Conservation (phyloP, 2,888 invertebrate genomes). For the Agrochola litura region DNA sequence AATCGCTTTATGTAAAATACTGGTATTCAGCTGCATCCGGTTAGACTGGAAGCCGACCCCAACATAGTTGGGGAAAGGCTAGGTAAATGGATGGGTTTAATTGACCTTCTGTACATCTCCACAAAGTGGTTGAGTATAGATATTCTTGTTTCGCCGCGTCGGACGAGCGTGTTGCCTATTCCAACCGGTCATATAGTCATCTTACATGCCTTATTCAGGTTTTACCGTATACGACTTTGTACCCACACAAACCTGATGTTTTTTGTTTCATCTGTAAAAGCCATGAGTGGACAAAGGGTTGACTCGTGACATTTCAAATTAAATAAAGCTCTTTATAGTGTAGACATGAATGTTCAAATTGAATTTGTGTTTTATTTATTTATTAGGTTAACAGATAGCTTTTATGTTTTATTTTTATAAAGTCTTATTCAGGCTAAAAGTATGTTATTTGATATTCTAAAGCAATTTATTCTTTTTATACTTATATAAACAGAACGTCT, state of each 20-base stretch:
- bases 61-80: no score
- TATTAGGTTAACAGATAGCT: not conserved
- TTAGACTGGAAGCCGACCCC: no score
- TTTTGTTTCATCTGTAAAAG: constrained; percentile 27
- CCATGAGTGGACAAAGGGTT: constrained; percentile 36
- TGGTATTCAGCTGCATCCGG: not conserved
- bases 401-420: not conserved
- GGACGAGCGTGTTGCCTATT: constrained; percentile 23
- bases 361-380: constrained; percentile 9
- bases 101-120: constrained; percentile 2
- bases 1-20: no score
- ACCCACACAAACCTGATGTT: constrained; percentile 15
- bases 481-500: not conserved
- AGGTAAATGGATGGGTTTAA: no score
- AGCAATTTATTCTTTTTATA: not conserved
- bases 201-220: constrained; percentile 47
- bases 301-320: constrained; percentile 23
- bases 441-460: not conserved
- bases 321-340: constrained; percentile 14
- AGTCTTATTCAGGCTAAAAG: not conserved
- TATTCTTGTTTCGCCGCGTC: constrained; percentile 23
- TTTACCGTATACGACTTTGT: constrained; percentile 22
- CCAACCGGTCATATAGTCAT: constrained; percentile 24
- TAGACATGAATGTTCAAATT: constrained; percentile 15
- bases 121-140: constrained; percentile 9